Evolutionary conservation across 2,797 vertebrate genomes (phyloP).

Genomic region (Xyrichtys novacula): DNA sequence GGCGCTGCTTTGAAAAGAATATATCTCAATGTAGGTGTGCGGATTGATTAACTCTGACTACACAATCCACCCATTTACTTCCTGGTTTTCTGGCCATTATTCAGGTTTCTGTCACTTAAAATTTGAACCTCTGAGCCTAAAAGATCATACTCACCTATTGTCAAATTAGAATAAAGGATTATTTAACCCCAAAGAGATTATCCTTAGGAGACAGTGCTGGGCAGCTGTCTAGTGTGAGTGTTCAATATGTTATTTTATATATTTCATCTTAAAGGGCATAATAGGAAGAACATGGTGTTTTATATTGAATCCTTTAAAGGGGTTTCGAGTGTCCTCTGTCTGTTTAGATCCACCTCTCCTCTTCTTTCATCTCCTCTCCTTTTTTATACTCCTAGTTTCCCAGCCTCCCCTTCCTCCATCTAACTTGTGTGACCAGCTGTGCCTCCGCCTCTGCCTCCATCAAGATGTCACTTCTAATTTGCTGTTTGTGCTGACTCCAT

Average conservation of each 20-base stretch:
- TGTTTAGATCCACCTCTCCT: slow-evolving; percentile 24
- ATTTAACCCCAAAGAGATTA: slow-evolving; percentile 9
- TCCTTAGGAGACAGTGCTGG: slow-evolving; percentile 1
- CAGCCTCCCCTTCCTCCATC: slow-evolving; percentile 43
- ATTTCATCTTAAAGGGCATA: slow-evolving; percentile 24
- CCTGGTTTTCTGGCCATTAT: background rate
- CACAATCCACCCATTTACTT: background rate
- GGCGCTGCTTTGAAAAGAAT: too few relatives aligned
- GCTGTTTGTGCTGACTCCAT: slow-evolving; percentile 85
- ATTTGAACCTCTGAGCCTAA: background rate
- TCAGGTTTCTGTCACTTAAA: background rate
- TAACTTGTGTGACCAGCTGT: slow-evolving; percentile 75
- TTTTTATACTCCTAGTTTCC: slow-evolving; percentile 37
- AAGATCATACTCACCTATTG: too few relatives aligned
- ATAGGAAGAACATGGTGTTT: slow-evolving; percentile 23
- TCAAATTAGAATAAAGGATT: slow-evolving; percentile 19
- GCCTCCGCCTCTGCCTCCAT: slow-evolving; percentile 74
- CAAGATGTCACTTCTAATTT: slow-evolving; percentile 85
- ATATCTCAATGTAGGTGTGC: background rate
- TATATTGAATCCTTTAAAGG: slow-evolving; percentile 8
- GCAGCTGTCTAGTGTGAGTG: slow-evolving; percentile 1
- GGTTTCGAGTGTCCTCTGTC: slow-evolving; percentile 5
- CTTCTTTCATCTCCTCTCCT: slow-evolving; percentile 9
- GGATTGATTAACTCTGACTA: background rate
- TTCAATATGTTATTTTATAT: slow-evolving; percentile 34